Conservation (phyloP, 2,797 vertebrate genomes). For the Sus cebifrons region DNA sequence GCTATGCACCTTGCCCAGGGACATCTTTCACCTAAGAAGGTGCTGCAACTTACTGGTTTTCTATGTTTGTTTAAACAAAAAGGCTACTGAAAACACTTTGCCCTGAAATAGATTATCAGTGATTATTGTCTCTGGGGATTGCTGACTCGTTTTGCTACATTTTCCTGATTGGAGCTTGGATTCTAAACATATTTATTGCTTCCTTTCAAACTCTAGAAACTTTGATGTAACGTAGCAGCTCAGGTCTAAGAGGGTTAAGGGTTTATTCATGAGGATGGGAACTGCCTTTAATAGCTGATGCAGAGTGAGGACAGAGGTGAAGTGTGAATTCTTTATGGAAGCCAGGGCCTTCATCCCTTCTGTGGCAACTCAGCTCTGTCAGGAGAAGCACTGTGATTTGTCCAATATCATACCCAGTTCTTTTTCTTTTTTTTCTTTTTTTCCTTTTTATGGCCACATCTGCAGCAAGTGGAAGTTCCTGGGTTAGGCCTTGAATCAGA, state of each 20-base stretch:
- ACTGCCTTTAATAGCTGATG: not conserved
- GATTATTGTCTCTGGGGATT: not conserved
- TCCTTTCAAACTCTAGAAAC: not conserved
- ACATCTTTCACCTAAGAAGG: not conserved
- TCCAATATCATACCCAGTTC: not conserved
- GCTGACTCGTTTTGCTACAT: constrained; percentile 9
- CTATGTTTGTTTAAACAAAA: constrained; percentile 69
- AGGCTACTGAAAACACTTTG: constrained; percentile 49
- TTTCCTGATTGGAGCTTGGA: not conserved
- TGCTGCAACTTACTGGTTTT: constrained; percentile 6
- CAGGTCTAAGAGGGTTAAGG: not conserved
- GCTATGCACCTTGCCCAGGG: not conserved
- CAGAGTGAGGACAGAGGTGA: not conserved
- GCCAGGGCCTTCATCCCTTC: no score
- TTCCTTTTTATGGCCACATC: no score
- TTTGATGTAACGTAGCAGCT: not conserved
- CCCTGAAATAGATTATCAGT: constrained; percentile 42
- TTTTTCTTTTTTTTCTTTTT: no score
- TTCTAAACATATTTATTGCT: not conserved
- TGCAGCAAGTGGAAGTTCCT: no score
- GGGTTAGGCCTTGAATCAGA: no score
- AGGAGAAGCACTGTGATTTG: not conserved
- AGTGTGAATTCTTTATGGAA: not conserved
- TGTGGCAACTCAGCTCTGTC: not conserved
- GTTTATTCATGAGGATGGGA: not conserved